Evolutionary conservation across 2,797 vertebrate genomes (phyloP).

Genomic region (Danio aesculapii): DNA sequence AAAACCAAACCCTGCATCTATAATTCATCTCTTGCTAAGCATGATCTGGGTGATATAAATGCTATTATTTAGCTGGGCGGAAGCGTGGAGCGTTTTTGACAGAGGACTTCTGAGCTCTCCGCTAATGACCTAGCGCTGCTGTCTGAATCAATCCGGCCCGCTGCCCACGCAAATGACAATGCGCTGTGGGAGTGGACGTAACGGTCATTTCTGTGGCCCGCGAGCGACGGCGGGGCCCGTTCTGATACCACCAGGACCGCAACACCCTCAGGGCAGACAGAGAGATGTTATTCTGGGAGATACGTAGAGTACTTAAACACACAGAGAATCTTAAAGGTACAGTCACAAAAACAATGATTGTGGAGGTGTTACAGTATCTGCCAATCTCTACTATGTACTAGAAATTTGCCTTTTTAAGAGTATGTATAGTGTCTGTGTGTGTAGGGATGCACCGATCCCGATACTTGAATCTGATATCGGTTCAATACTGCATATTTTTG

Average conservation of each 20-base stretch:
- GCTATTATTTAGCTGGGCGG: slow-evolving; percentile 58
- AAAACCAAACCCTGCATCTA: slow-evolving; percentile 55
- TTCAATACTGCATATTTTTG: no score
- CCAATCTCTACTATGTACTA: no score
- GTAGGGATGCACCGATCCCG: no score
- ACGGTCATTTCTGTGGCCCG: slow-evolving; percentile 34
- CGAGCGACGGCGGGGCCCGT: background rate
- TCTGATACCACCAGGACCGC: background rate
- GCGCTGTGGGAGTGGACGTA: slow-evolving; percentile 41
- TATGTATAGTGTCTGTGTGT: no score
- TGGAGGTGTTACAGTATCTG: no score
- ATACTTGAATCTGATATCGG: no score
- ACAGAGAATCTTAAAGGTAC: background rate
- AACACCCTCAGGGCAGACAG: slow-evolving; percentile 21
- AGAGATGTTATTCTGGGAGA: background rate
- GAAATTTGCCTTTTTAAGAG: no score
- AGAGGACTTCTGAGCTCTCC: slow-evolving; percentile 65
- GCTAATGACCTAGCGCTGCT: slow-evolving; percentile 44
- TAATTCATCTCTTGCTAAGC: slow-evolving; percentile 61
- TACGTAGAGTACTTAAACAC: background rate
- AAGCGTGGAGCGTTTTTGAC: slow-evolving; percentile 62
- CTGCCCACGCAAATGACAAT: slow-evolving; percentile 45
- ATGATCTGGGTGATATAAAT: slow-evolving; percentile 58
- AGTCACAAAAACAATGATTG: background rate
- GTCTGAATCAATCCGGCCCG: slow-evolving; percentile 42